Evolutionary conservation across 1,140 invertebrate species (phyloP).

Genomic region (Condylostylus longicornis): DNA sequence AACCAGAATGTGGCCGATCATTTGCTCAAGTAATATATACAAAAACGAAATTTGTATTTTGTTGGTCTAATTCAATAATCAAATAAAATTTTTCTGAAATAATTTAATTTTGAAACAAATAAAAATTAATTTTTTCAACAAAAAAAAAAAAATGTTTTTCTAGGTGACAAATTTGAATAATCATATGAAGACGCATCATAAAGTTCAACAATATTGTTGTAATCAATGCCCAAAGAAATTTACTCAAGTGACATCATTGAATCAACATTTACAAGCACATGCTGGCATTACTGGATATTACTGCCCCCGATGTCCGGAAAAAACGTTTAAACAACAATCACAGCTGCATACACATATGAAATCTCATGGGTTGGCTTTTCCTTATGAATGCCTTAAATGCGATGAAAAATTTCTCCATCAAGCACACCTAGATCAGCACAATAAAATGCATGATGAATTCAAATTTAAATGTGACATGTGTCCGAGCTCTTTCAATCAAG

Average conservation of each 20-base stretch:
- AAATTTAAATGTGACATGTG: conserved; percentile 31
- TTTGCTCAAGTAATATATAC: conserved; percentile 36
- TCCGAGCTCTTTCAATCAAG: conserved; percentile 30
- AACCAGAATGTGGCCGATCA: conserved; percentile 41
- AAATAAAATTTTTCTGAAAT: too few relatives aligned
- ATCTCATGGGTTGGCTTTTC: conserved; percentile 27
- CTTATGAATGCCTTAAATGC: conserved; percentile 28
- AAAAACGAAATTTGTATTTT: neutral
- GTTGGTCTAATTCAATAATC: too few relatives aligned
- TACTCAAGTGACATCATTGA: conserved; percentile 31
- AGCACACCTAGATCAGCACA: conserved; percentile 28
- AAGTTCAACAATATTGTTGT: conserved; percentile 32
- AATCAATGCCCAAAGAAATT: conserved; percentile 32
- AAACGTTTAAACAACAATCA: conserved; percentile 29
- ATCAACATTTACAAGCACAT: conserved; percentile 30
- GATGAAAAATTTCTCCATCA: conserved; percentile 31
- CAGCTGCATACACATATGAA: conserved; percentile 32
- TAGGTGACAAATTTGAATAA: conserved; percentile 32
- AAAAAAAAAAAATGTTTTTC: neutral
- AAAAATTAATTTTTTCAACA: too few relatives aligned
- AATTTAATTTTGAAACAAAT: neutral
- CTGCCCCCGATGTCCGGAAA: conserved; percentile 29
- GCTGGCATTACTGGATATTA: conserved; percentile 30
- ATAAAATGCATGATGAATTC: conserved; percentile 31
- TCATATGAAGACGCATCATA: conserved; percentile 32